These are phyloP conservation scores for Beroe ovata DNA, from an alignment of 37 sponge, comb jelly and placozoan species.

Conservation along the genomic window DNA sequence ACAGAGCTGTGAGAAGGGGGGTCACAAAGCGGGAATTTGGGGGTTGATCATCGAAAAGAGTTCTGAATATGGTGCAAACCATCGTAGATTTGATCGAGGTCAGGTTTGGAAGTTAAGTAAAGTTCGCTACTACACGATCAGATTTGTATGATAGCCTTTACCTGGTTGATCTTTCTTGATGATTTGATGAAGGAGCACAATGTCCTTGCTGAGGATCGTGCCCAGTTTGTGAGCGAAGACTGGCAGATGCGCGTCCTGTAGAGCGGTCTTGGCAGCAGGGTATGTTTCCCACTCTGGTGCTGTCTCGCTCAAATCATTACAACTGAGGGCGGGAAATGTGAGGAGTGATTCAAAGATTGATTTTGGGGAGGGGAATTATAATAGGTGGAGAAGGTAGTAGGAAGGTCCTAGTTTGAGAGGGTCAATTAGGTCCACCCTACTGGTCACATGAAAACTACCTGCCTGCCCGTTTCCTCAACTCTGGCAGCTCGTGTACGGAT, in stretches of 20 bases:
- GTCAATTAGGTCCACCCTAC: too few relatives aligned
- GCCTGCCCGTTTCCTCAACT: slow-evolving; percentile 16
- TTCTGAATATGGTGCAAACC: too few relatives aligned
- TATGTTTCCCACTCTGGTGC: neutral
- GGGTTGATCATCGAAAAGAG: too few relatives aligned
- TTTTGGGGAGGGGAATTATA: too few relatives aligned
- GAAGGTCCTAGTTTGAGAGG: too few relatives aligned
- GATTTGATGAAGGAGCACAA: slow-evolving; percentile 62
- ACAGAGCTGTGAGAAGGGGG: neutral
- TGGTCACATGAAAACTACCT: slow-evolving; percentile 39
- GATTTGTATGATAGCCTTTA: too few relatives aligned
- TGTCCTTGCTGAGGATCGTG: slow-evolving; percentile 59
- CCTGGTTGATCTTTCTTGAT: slow-evolving; percentile 59
- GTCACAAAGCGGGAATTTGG: too few relatives aligned
- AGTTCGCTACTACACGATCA: too few relatives aligned
- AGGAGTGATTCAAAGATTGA: too few relatives aligned
- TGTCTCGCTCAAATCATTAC: slow-evolving; percentile 7
- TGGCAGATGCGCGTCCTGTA: neutral
- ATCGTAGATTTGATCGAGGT: too few relatives aligned
- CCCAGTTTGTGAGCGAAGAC: slow-evolving; percentile 47
- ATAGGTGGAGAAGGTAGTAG: too few relatives aligned
- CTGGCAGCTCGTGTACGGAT: neutral
- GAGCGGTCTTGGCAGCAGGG: neutral
- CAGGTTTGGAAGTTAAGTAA: too few relatives aligned
- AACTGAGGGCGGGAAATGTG: neutral